Base-by-base conservation (phyloP, 2,888 invertebrate genomes). In the Xanthia togata region DNA sequence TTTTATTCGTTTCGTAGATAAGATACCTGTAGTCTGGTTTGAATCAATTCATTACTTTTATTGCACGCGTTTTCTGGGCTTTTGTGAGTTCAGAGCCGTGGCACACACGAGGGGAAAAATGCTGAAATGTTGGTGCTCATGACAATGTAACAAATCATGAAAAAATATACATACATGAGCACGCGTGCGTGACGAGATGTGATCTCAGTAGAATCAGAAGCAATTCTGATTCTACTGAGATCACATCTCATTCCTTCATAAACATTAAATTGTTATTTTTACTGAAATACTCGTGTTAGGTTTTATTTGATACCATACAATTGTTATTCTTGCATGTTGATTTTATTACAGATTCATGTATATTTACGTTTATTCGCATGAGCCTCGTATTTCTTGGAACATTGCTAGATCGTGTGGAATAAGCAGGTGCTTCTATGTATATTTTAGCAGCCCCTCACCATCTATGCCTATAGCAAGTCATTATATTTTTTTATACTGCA, bases 81-180 rank as follows among this genome's bases (percentile, higher is more conserved):
- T 55, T 38, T 68, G 17, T 41, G 57, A 55, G 38, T 60, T 63
- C 20, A 8, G 17, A 67, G 38, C 76, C 53, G 53, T 14, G 26
- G 35, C 57, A 60, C 41, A 77, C 11, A 11, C 12, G 26, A 35
- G 11, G n/a, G 60, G 60, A 67, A 65, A 70, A 74, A 20, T 63
- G n/a, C 38, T 26, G 26, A 69, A 60, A 62, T 62, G 53, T 67
- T 31, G 35, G n/a, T 38, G 41, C 47, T 60, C 73, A 78, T 80
- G 65, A 78, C 64, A 78, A 76, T 77, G 67, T 75, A 83, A 84
- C 87, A 89, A 87, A 84, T 87, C 87, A 83, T 74, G 76, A 82
- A 82, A 71, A 84, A 76, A 83, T 72, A 71, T 69, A 71, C 72
- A 71, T 71, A 72, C 76, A 71, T 80, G 70, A 41, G 70, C 17